phyloP scores from a whole-genome alignment of 2,113 vertebrate genomes.

The Pardalotus punctatus region DNA sequence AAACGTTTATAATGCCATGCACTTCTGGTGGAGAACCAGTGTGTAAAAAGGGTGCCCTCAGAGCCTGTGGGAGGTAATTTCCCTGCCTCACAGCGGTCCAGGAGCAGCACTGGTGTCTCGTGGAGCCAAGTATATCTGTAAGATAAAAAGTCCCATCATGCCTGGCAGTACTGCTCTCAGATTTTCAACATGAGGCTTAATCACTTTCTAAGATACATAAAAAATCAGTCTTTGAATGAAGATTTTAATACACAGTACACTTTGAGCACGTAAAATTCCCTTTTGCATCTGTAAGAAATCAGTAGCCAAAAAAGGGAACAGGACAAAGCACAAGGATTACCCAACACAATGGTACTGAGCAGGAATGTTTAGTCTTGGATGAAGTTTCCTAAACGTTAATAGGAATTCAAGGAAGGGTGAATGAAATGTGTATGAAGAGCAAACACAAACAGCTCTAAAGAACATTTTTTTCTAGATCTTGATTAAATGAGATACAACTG shows the following conservation, averaged over 20 bases:
- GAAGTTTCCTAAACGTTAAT: not conserved
- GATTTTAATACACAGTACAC: not conserved
- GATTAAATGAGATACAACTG: not conserved
- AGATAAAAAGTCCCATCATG: not conserved
- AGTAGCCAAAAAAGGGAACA: not conserved
- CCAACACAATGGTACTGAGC: fast-evolving
- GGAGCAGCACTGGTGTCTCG: not conserved
- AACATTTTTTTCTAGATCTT: not conserved
- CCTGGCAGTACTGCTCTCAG: not conserved
- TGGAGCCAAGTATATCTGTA: not conserved
- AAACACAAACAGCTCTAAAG: not conserved
- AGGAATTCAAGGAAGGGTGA: not conserved
- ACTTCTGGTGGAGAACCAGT: not conserved
- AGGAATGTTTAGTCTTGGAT: not conserved
- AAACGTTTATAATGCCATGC: not conserved
- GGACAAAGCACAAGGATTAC: not conserved
- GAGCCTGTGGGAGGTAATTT: not conserved
- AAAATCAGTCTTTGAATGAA: not conserved
- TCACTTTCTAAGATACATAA: not conserved
- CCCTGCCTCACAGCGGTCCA: not conserved
- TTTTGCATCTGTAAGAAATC: not conserved
- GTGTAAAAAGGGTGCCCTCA: not conserved
- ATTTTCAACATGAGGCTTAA: not conserved
- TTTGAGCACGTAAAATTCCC: not conserved
- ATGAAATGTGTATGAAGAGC: not conserved